These are phyloP conservation scores for Diogma glabrata DNA, from an alignment of 2,888 invertebrate species.

Conservation along the genomic window DNA sequence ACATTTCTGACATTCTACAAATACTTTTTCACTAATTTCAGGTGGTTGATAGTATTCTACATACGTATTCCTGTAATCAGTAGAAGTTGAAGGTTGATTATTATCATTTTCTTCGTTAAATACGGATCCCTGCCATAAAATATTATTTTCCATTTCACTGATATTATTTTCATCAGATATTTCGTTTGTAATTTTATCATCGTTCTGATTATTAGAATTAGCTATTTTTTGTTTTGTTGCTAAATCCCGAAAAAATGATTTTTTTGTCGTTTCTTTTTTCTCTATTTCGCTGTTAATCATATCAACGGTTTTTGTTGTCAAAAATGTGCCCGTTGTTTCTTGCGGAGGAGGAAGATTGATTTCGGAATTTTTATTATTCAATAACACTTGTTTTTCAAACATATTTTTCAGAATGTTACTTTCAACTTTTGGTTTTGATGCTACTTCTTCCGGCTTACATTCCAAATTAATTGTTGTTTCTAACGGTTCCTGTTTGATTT, in stretches of 20 bases:
- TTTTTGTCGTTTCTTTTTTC: not conserved
- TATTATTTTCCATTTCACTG: not conserved
- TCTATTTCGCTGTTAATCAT: not conserved
- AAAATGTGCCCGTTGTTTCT: not conserved
- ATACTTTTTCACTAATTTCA: slow-evolving; percentile 21
- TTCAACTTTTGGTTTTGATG: not conserved
- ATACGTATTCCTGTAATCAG: slow-evolving; percentile 21
- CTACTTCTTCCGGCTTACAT: not conserved
- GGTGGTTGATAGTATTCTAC: slow-evolving; percentile 27
- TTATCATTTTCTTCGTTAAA: not conserved
- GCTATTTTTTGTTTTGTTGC: too few relatives aligned
- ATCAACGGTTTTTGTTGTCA: not conserved
- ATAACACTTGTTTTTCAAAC: too few relatives aligned
- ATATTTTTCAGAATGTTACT: not conserved
- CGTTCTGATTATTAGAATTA: not conserved
- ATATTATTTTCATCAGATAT: not conserved
- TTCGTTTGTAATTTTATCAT: not conserved
- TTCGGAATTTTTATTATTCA: too few relatives aligned
- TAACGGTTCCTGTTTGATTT: not conserved
- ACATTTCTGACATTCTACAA: slow-evolving; percentile 67
- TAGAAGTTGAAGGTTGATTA: not conserved
- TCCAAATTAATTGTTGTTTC: too few relatives aligned
- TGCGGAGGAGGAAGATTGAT: not conserved
- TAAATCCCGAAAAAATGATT: too few relatives aligned
- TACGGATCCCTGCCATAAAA: not conserved